Evolutionary conservation across 1,140 invertebrate genomes (phyloP).

Genomic region (Euura lappo): DNA sequence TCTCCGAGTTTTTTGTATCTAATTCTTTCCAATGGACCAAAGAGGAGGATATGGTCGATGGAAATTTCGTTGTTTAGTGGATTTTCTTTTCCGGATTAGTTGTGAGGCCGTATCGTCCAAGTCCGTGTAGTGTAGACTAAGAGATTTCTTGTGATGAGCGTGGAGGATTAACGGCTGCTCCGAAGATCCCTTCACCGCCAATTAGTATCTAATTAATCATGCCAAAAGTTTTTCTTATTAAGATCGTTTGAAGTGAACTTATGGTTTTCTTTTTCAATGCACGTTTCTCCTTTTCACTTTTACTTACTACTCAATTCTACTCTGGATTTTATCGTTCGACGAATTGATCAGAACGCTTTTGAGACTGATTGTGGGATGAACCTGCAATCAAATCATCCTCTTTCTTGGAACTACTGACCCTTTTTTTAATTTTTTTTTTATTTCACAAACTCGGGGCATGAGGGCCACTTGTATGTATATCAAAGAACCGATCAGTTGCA

Average conservation of each 20-base stretch:
- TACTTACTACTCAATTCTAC: background rate
- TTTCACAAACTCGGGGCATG: background rate
- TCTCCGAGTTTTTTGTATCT: no score
- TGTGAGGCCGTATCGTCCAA: background rate
- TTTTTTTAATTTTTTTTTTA: no score
- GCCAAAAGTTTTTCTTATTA: no score
- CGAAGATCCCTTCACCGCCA: background rate
- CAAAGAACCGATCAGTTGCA: background rate
- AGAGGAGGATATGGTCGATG: no score
- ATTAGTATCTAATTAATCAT: slow-evolving; percentile 1
- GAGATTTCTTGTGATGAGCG: background rate
- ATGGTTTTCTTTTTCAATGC: background rate
- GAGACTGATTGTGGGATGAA: background rate
- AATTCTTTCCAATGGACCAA: no score
- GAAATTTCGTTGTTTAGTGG: background rate
- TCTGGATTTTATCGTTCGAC: background rate
- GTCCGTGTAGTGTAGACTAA: background rate
- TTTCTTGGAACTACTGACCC: background rate
- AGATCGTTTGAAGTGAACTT: background rate
- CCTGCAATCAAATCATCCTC: background rate
- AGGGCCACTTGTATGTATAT: background rate
- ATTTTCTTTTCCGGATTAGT: background rate
- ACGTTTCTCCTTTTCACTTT: background rate
- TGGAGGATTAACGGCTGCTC: background rate
- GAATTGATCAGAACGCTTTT: background rate